Base-by-base conservation (phyloP, 1,140 invertebrate species). In the Portunus trituberculatus region DNA sequence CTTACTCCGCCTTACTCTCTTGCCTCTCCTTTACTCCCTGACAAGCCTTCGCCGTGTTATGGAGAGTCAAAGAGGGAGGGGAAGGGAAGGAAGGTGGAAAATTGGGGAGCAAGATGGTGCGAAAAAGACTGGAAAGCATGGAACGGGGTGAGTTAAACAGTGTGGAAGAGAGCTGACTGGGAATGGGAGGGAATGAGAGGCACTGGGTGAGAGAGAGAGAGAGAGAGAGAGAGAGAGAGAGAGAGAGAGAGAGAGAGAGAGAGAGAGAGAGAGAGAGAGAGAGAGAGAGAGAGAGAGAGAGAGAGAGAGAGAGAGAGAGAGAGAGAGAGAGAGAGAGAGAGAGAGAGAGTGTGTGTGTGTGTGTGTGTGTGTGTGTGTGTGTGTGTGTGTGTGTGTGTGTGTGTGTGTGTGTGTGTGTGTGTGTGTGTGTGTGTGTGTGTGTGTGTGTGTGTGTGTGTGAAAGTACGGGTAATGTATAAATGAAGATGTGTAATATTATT, bases 161-260 rank as follows among this genome's bases (percentile, higher is more conserved):
- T n/a, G 67, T 76, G 67, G 67, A 76, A 76, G 20, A n/a, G 67
- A 25, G 20, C 67, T 76, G 67, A 76, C 67, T 76, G 25, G 67
- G 8, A 76, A 76, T 76, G 67, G 67, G 67, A 76, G 67, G n/a
- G 67, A 76, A 76, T 76, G 67, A 76, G 67, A 1, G 25, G 67
- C 4, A 7, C 6, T n/a, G 67, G n/a, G 20, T 25, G 6, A n/a
- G 12, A n/a, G 67, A 76, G 6, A n/a, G 67, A n/a, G 67, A 76
- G 67, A 76, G 67, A 76, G n/a, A 20, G 67, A n/a, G 20, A n/a
- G 67, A 20, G 67, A n/a, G n/a, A 76, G n/a, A 76, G 67, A 76
- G 25, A n/a, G 67, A 76, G 67, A 76, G 67, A 76, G 67, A 76
- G 67, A n/a, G 67, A n/a, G 67, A 76, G 67, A 76, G 67, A 76